A percentile compares a stretch with the other conserved stretches of the same genome.
These are phyloP conservation scores for Operophtera brumata DNA, from an alignment of 2,888 invertebrate species.

Conservation along the genomic window DNA sequence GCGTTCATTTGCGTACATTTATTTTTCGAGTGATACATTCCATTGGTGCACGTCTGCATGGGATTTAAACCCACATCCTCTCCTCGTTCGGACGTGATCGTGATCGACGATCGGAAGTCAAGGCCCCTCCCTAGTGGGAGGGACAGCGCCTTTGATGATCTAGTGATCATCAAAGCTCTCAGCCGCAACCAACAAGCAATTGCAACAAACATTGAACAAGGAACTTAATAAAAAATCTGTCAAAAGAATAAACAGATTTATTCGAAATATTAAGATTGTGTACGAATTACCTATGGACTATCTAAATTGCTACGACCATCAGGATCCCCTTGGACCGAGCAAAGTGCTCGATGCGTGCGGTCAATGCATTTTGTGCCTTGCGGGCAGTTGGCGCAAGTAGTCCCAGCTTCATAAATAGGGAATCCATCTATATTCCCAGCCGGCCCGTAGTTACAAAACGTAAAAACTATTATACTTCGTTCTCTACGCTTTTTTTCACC, in stretches of 20 bases:
- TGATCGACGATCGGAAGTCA: too few relatives aligned
- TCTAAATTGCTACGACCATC: slow-evolving; percentile 33
- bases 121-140: too few relatives aligned
- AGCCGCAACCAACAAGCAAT: too few relatives aligned
- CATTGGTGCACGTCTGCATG: too few relatives aligned
- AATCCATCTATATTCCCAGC: slow-evolving; percentile 74
- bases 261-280: background rate
- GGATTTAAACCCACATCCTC: too few relatives aligned
- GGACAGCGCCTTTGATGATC: too few relatives aligned
- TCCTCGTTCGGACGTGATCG: too few relatives aligned
- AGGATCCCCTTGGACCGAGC: slow-evolving; percentile 62
- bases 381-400: slow-evolving; percentile 64
- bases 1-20: too few relatives aligned
- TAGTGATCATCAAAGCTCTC: too few relatives aligned
- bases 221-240: too few relatives aligned
- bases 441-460: slow-evolving; percentile 74
- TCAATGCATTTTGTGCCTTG: slow-evolving; percentile 65
- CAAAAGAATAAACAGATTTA: background rate
- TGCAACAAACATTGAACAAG: too few relatives aligned
- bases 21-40: too few relatives aligned
- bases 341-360: slow-evolving; percentile 65
- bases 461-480: slow-evolving; percentile 64
- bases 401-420: slow-evolving; percentile 68
- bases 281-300: background rate
- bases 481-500: slow-evolving; percentile 43